Evolutionary conservation across 2,797 vertebrate species (phyloP), one percentile per base, ranked within the genome.

Genomic region (Hybognathus amarus): DNA sequence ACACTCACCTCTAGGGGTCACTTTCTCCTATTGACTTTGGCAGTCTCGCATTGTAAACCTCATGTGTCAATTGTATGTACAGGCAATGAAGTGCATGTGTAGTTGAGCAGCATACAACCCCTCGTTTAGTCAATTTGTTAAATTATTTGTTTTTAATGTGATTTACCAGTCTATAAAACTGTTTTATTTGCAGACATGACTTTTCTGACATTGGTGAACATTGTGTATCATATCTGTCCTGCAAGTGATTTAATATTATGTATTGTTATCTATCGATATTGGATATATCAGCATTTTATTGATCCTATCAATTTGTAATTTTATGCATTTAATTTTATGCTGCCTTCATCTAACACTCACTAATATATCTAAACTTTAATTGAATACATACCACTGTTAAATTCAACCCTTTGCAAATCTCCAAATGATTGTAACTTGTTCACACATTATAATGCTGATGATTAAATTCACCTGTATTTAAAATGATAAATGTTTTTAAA

Each of bases 11-110:
- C 77, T 75, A 73, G 77, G 38, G 82, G 84, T 86, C 82, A 83
- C 87, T 86, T 84, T 88, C 75, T 63, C 77, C 82, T 80, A 42
- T 64, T 81, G 77, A 79, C 78, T 86, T 64, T n/a, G 54, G 87
- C 83, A 75, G 85, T 80, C 86, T 84, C 73, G 75, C 9, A 59
- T 52, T 80, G 36, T 64, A 84, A 83, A 77, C 82, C 56, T 38
- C 20, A 80, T 88, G 67, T 86, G 77, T 79, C 24, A 75, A 76
- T 84, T 85, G 67, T 83, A 68, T 85, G 63, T 54, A 13, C 22
- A 61, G 27, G 36, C 79, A 70, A 27, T 45, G 52, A n/a, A 6
- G 33, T 52, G 70, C 42, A 54, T 27, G 47, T 42, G 3, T 74
- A 63, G 13, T 52, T 67, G 30, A 71, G 54, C 45, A 30, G 40